A percentile compares a stretch with the other conserved stretches of the same genome.
Conservation (phyloP, 30 jellyfish, hydroid and myxozoan genomes). For the Turritopsis rubra region DNA sequence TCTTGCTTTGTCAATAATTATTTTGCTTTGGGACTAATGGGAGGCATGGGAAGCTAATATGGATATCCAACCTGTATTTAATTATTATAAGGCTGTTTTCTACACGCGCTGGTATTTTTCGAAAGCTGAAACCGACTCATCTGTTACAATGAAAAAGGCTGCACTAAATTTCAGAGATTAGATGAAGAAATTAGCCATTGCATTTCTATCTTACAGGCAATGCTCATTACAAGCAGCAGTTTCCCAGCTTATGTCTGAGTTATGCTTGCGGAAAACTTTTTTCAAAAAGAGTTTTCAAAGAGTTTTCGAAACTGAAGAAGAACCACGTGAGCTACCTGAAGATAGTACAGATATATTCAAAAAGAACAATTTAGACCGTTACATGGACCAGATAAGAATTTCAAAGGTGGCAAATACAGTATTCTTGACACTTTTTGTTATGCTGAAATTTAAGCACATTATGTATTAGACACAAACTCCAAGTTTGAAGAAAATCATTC, state of each 20-base stretch:
- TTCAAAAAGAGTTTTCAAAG: no score
- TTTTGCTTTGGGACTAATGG: slow-evolving; percentile 1
- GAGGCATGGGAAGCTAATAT: slow-evolving; percentile 28
- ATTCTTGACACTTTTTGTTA: background rate
- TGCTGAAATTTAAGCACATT: background rate
- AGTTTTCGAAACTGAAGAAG: background rate
- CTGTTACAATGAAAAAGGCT: slow-evolving; percentile 17
- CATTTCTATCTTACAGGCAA: background rate
- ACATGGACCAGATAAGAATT: background rate
- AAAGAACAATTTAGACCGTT: background rate
- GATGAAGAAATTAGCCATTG: slow-evolving; percentile 7
- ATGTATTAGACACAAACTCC: background rate
- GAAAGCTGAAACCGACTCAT: slow-evolving; percentile 18
- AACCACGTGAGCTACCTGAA: background rate
- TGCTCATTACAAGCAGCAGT: slow-evolving; percentile 4
- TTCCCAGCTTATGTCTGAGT: slow-evolving; percentile 12
- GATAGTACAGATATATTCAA: slow-evolving; percentile 7
- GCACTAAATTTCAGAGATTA: background rate
- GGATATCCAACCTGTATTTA: slow-evolving; percentile 22
- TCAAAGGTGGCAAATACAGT: background rate
- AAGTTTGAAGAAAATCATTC: slow-evolving; percentile 5
- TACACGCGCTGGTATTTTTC: slow-evolving; percentile 17
- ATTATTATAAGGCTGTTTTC: slow-evolving; percentile 12
- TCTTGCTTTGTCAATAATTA: background rate
- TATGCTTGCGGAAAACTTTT: background rate